Conservation (phyloP, 2,888 invertebrate species). For the Escarpia spicata region DNA sequence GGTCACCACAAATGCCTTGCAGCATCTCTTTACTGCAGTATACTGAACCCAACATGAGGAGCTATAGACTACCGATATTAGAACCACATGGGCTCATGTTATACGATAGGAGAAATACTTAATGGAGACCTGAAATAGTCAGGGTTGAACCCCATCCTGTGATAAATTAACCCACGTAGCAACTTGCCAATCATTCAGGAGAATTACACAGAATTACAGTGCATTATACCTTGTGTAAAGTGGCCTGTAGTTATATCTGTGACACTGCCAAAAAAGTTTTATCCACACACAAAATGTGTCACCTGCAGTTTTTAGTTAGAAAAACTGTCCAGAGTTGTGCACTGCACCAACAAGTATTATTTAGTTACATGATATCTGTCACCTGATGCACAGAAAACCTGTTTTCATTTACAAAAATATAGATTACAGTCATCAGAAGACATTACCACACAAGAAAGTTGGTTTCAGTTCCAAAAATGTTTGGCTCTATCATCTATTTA, state of each 20-base stretch:
- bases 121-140: conserved; percentile 8
- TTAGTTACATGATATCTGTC: neutral
- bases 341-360: neutral
- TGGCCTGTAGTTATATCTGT: neutral
- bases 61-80: neutral
- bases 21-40: neutral
- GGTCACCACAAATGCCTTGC: neutral
- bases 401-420: neutral
- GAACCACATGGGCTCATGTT: neutral
- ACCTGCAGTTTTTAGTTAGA: neutral
- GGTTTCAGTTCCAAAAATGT: too few relatives aligned
- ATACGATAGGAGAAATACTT: neutral
- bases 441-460: neutral
- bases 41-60: neutral
- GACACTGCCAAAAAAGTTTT: neutral
- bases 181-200: neutral
- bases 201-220: neutral
- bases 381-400: neutral
- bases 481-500: too few relatives aligned
- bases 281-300: neutral
- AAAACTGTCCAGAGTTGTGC: neutral
- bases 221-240: neutral
- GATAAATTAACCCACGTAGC: neutral
- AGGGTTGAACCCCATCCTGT: neutral
- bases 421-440: neutral